Conservation (phyloP, 2,113 vertebrate genomes). For the Sciurus niger region DNA sequence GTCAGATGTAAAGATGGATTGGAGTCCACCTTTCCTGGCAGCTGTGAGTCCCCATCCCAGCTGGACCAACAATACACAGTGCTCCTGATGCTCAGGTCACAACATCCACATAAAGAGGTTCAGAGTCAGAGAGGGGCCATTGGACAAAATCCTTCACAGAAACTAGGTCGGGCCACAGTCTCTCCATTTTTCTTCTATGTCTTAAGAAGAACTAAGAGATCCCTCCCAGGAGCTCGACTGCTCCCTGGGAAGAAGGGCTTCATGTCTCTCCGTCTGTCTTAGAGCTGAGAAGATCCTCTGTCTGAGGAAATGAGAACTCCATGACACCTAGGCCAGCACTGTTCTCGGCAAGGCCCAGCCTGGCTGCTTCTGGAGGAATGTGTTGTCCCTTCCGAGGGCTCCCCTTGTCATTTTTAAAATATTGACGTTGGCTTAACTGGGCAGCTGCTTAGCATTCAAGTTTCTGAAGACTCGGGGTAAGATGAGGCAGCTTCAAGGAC, state of each 20-base stretch:
- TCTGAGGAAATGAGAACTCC: background rate
- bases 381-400: background rate
- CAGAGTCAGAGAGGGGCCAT: background rate
- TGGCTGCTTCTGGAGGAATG: background rate
- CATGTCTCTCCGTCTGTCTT: background rate
- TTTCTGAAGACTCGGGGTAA: background rate
- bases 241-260: background rate
- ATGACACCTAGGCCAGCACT: background rate
- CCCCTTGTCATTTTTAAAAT: slow-evolving; percentile 7
- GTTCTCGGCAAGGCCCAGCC: background rate
- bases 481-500: slow-evolving; percentile 36
- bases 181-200: background rate
- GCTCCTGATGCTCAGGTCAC: background rate
- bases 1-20: background rate
- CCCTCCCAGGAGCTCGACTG: background rate
- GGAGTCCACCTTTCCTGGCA: background rate
- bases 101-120: background rate
- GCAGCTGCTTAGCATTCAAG: slow-evolving; percentile 70
- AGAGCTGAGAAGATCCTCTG: background rate
- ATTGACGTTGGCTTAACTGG: background rate
- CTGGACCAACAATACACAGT: background rate
- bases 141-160: slow-evolving; percentile 40
- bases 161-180: slow-evolving; percentile 13
- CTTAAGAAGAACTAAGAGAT: background rate
- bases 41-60: background rate